Base-by-base conservation (phyloP, 1,140 invertebrate species). In the roundworm (Caenorhabditis elegans) region DNA sequence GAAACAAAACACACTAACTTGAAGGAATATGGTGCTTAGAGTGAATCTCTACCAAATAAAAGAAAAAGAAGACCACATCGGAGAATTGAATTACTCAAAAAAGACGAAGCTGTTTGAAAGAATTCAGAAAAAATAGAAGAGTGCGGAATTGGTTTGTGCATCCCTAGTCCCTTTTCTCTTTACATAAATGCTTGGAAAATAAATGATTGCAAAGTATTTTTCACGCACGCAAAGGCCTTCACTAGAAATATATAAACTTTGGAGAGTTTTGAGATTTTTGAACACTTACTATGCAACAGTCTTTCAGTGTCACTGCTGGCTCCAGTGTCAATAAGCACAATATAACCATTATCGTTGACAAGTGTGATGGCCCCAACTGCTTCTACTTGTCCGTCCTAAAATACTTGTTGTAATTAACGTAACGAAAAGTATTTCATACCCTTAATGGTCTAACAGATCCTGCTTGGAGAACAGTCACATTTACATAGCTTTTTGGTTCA, bases 271-370 rank as follows among this genome's bases (percentile, higher is more conserved):
- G n/a, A n/a, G n/a, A n/a, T n/a, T n/a, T n/a, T n/a, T n/a, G n/a
- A 43, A 26, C 13, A 83, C 82, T 83, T 13, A 83, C 82, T 83
- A 15, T 83, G 83, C n/a, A 87, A 78, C 15, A 87, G 84, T 49
- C 80, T 43, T 34, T 87, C 86, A 2, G 86, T 87, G n/a, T 88
- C 86, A 51, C 48, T 60, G 22, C 86, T 76, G 15, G 85, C 78
- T 28, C 86, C 86, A 36, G 86, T 87, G 46, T 87, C 86, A 22
- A 87, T 85, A 1, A 87, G 70, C 11, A 88, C 82, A n/a, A 80
- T 65, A n/a, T 83, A 81, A 24, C 86, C 86, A 46, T 86, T 86
- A 60, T 87, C 86, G 34, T 85, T 87, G 79, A 87, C 78, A 3
- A 87, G 78, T 8, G 86, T 85, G 47, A 87, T 87, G 13, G 85